Base-by-base conservation (phyloP, 2,113 vertebrate genomes). In the Perccottus glenii region DNA sequence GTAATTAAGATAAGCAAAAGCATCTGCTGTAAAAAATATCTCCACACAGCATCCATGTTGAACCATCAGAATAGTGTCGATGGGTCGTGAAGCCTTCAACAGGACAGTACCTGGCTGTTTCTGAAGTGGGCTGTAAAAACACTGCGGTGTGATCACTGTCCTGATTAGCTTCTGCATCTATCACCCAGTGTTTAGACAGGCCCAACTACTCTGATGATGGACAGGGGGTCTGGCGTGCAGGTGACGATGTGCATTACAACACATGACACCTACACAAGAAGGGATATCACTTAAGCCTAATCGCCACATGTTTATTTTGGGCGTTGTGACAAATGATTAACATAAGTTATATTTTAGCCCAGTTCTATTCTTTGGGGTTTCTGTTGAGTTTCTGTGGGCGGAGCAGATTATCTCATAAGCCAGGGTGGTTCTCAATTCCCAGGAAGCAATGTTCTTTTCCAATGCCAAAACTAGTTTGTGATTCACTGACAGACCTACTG, bases 131-230 rank as follows among this genome's bases (percentile, higher is more conserved):
- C 69, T 62, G 49, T 64, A 72, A 64, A 48, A 59, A 43, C 52
- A 43, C 61, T 38, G 11, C 42, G 46, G 40, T 72, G 83, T 65
- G 84, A 86, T 67, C 80, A 58, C 61, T 48, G 68, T 76, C 72
- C 81, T 86, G 89, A 90, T 90, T 89, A 85, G 76, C 81, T 46
- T 76, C 71, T 45, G 53, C 80, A 86, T 90, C 85, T 62, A 82
- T 90, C 85, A 87, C 74, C 27, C 53, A 63, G 69, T 90, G 88
- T 90, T 90, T 88, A 77, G 85, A 88, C 35, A 48, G 56, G 63
- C 71, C 45, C 32, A 69, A 75, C 64, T 46, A 85, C 64, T 63
- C 67, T 15, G 74, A 62, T 73, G 80, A 90, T 27, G 78, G 82
- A 88, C 82, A 72, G 56, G 67, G 75, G 69, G 58, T 85, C 77